These are phyloP conservation scores for Plecotus auritus DNA, from an alignment of 2,113 vertebrate species.

Conservation along the genomic window DNA sequence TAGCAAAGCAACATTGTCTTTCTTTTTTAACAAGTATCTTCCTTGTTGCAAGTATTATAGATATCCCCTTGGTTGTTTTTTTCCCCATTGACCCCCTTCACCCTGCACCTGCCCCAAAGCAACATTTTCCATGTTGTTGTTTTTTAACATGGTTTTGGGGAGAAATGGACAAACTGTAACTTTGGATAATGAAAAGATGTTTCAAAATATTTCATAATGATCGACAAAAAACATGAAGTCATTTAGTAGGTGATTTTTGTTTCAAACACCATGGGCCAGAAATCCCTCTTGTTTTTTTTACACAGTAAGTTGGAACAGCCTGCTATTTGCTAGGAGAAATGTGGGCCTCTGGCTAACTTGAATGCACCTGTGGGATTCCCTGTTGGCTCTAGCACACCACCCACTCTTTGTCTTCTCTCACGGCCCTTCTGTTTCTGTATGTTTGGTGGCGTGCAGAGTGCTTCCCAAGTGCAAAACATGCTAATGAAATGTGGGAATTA, in stretches of 20 bases:
- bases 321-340: not conserved
- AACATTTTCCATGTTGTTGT: not conserved
- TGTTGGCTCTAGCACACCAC: not conserved
- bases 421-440: not conserved
- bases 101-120: not conserved
- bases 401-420: not conserved
- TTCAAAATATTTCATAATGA: conserved; percentile 25
- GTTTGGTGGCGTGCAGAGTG: not conserved
- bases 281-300: not conserved
- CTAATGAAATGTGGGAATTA: not conserved
- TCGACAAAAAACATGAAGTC: conserved; percentile 26
- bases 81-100: no score
- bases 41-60: no score
- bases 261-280: not conserved
- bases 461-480: not conserved
- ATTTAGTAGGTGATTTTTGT: not conserved
- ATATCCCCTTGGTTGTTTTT: no score
- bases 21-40: no score
- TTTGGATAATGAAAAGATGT: conserved; percentile 1
- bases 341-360: not conserved
- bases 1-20: not conserved
- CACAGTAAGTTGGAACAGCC: not conserved
- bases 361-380: not conserved
- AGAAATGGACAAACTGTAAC: not conserved
- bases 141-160: not conserved